Base-by-base conservation (phyloP, 2,888 invertebrate genomes). In the Antheraea assamensis region DNA sequence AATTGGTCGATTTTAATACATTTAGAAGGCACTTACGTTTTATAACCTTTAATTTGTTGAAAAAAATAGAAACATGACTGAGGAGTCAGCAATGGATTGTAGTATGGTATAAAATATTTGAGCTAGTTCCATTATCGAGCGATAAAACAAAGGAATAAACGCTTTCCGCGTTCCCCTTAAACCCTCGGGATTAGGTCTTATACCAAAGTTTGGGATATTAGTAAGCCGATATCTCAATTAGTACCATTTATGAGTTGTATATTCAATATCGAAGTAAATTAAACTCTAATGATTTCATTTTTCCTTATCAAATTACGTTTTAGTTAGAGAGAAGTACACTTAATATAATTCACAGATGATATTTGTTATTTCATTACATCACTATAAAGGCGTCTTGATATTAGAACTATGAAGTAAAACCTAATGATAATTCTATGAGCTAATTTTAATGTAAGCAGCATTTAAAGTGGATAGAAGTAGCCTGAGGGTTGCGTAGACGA, bases 401-500 rank as follows among this genome's bases (percentile, higher is more conserved):
- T 5, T 27, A 52, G 7, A 49, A 19, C 17, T 49, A 49, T 19
- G 17, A 19, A 21, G 21, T 15, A 64, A 27, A 30, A 30, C 5
- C 30, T 27, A 10, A 15, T 30, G 61, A 30, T 64, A 35, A 35
- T 13, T 55, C 72, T 74, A 35, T 17, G 24, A 47, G 75, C 78
- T 75, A 72, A 87, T 73, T 7, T 80, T 74, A 8, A 75, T 75
- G 74, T 85, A 90, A 0, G 80, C 80, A 3, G 83, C 73, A 73
- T 77, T 78, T 17, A 86, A 75, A 8, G 89, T 77, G 10, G 86
- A 80, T 5, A 88, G 73, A 70, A 92, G 75, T 21, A 92, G 74
- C 66, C 81, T 81, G 4, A 90, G 77, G 2, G 84, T 85, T 27
- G 89, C 88, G 75, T 83, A 86, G 0, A 91, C 81, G n/a, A 90